Evolutionary conservation across 2,888 invertebrate genomes (phyloP).

Genomic region (Lymantria dispar): DNA sequence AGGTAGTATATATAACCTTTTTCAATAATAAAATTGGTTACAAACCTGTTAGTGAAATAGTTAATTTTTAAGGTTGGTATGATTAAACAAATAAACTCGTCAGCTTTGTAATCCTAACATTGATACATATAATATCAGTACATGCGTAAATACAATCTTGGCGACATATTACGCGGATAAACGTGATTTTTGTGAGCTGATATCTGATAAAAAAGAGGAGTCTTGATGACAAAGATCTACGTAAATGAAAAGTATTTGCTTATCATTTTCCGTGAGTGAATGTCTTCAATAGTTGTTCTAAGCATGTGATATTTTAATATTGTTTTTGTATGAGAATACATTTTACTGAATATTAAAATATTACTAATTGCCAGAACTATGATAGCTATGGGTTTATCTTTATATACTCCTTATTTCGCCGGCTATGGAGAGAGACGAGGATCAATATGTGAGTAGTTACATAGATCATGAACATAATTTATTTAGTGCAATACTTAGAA

Average conservation of each 20-base stretch:
- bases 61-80: too few species aligned
- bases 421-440: constrained; percentile 1
- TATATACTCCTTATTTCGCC: not conserved
- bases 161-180: not conserved
- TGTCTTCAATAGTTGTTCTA: not conserved
- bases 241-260: not conserved
- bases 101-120: too few species aligned
- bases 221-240: not conserved
- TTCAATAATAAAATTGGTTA: too few species aligned
- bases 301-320: not conserved
- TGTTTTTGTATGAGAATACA: not conserved
- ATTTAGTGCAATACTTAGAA: too few species aligned
- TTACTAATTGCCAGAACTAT: not conserved
- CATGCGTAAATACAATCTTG: too few species aligned
- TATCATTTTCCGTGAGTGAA: not conserved
- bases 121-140: too few species aligned
- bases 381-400: not conserved
- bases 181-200: constrained; percentile 8
- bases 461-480: too few species aligned
- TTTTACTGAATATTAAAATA: not conserved
- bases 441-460: constrained; percentile 5
- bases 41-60: too few species aligned
- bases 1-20: too few species aligned
- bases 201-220: constrained; percentile 23
- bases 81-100: too few species aligned